A percentile compares a stretch with the other conserved stretches of the same genome.
Evolutionary conservation across 1,140 invertebrate genomes (phyloP).

Genomic region (Zaprionus africanus): DNA sequence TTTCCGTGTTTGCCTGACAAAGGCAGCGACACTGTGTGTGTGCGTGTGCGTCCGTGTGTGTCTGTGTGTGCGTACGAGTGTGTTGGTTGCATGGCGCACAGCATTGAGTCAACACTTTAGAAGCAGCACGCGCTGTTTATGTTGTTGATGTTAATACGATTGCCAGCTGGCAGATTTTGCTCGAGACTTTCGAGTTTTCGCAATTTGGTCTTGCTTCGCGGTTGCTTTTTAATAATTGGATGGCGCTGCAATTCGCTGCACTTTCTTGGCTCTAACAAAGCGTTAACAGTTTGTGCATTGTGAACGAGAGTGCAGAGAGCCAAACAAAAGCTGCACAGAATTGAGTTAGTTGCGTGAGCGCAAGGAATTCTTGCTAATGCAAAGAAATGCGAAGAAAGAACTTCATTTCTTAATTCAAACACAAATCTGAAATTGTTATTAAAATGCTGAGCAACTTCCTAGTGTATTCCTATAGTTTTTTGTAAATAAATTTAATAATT

Average conservation of each 20-base stretch:
- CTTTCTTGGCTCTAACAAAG: constrained; percentile 31
- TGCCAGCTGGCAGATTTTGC: constrained; percentile 24
- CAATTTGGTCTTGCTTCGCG: constrained; percentile 24
- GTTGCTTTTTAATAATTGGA: constrained; percentile 63
- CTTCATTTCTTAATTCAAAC: background rate
- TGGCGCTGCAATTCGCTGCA: constrained; percentile 34
- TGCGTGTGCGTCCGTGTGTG: constrained; percentile 1
- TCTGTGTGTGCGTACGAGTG: constrained; percentile 4
- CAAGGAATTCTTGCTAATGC: background rate
- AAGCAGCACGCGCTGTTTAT: constrained; percentile 19
- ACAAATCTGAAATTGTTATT: background rate
- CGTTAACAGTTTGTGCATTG: constrained; percentile 34
- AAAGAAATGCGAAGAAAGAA: background rate
- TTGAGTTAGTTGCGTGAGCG: background rate
- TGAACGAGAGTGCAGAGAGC: background rate
- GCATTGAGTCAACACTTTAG: constrained; percentile 24
- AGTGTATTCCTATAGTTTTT: too few species aligned
- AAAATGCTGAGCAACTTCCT: too few species aligned
- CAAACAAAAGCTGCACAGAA: background rate
- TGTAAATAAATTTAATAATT: too few species aligned
- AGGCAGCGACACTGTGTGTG: background rate
- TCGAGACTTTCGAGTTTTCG: background rate
- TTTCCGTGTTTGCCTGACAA: constrained; percentile 20
- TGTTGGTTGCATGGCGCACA: constrained; percentile 12
- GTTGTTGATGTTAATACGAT: constrained; percentile 29